phyloP scores from a whole-genome alignment of 2,113 vertebrate genomes.

The Todiramphus saurophagus region DNA sequence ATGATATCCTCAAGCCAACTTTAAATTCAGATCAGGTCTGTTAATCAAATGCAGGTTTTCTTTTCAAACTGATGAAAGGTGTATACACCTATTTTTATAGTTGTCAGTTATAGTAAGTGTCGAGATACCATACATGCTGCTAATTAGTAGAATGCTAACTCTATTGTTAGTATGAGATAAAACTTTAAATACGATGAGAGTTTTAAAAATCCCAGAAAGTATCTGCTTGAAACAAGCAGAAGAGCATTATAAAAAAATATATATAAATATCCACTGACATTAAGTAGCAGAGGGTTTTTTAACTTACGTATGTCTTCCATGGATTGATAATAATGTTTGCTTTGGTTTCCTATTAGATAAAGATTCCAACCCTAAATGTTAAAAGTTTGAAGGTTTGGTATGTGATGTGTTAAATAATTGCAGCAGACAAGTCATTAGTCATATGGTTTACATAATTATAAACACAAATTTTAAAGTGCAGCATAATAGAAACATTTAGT shows the following conservation, averaged over 20 bases:
- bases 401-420: conserved; percentile 45
- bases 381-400: neutral
- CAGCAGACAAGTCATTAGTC: conserved; percentile 33
- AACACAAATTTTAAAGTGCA: conserved; percentile 7
- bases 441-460: conserved; percentile 29
- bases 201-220: neutral
- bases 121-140: neutral
- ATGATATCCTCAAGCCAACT: neutral
- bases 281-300: neutral
- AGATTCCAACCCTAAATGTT: neutral
- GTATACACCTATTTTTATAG: neutral
- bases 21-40: neutral
- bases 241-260: neutral
- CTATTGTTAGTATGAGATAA: neutral
- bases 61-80: neutral
- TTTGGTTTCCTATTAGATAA: neutral
- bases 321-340: neutral
- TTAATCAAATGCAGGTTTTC: neutral
- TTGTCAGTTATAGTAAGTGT: neutral
- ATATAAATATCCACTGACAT: neutral
- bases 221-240: neutral
- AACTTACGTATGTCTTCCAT: neutral
- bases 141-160: neutral
- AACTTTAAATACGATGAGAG: neutral
- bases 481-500: neutral